Conservation (phyloP, 2,797 vertebrate genomes). For the Anguilla megastoma region DNA sequence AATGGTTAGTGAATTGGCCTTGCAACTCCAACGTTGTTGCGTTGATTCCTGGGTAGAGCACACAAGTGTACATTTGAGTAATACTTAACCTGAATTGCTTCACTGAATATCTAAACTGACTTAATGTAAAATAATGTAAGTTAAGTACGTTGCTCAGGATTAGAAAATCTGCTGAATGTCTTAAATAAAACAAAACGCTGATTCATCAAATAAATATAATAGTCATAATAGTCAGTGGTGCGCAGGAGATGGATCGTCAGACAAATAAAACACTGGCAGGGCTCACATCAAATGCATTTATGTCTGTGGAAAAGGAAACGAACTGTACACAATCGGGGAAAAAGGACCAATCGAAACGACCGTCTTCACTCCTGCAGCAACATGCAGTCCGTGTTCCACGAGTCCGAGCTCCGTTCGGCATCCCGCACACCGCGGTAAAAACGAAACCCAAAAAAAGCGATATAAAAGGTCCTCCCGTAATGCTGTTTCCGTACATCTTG, state of each 20-base stretch:
- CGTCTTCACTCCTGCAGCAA: not conserved
- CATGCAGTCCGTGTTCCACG: conserved; percentile 23
- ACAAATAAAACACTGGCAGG: conserved; percentile 53
- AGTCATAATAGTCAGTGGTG: conserved; percentile 9
- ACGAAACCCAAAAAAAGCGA: conserved; percentile 49
- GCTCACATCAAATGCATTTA: conserved; percentile 74
- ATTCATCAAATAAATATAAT: not conserved
- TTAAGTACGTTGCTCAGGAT: not conserved
- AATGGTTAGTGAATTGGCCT: too few relatives aligned
- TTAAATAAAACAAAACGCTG: not conserved
- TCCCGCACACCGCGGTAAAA: conserved; percentile 29
- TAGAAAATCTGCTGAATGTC: not conserved
- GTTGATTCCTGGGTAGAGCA: not conserved
- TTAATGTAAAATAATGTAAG: not conserved
- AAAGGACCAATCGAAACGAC: conserved; percentile 39
- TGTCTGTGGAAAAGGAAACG: conserved; percentile 73
- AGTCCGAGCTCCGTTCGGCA: conserved; percentile 14
- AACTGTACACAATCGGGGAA: conserved; percentile 52
- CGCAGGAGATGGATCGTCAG: not conserved
- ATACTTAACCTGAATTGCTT: not conserved
- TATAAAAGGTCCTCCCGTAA: conserved; percentile 53
- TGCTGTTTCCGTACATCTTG: conserved; percentile 56
- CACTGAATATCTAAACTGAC: not conserved
- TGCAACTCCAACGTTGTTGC: not conserved
- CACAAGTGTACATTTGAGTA: not conserved